Conservation (phyloP, 2,113 vertebrate species). For the Macroglossus sobrinus region DNA sequence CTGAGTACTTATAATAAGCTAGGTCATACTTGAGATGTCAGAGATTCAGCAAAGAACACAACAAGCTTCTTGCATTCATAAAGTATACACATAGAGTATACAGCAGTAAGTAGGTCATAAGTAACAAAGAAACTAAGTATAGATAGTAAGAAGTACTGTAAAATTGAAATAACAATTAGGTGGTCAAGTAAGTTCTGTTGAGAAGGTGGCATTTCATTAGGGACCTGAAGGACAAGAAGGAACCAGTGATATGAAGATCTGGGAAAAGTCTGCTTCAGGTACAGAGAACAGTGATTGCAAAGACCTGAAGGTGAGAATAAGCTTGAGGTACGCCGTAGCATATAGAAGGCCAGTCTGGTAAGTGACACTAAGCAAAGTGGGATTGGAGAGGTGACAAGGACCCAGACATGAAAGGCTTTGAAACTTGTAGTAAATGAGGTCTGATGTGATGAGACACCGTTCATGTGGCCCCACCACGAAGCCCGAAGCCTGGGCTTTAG, state of each 20-base stretch:
- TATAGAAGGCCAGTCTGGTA: background rate
- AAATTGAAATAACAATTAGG: background rate
- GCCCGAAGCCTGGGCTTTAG: background rate
- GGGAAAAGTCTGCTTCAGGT: background rate
- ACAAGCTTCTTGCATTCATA: background rate
- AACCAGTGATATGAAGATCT: background rate
- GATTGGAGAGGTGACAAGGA: background rate
- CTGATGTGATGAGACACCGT: background rate
- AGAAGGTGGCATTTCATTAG: background rate
- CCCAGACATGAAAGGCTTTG: background rate
- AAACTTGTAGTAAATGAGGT: background rate
- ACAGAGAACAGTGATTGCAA: background rate
- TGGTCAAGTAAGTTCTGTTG: background rate
- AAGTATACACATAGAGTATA: background rate
- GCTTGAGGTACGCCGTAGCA: background rate
- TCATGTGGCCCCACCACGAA: background rate
- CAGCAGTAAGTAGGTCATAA: background rate
- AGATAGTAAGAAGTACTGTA: background rate
- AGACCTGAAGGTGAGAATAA: background rate
- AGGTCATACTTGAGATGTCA: background rate
- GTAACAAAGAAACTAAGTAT: background rate
- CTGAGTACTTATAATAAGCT: background rate
- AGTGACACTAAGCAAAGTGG: background rate
- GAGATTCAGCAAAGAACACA: background rate
- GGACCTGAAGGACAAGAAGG: background rate